phyloP scores from a whole-genome alignment of 2,888 invertebrate genomes.

The Nemotelus nigrinus region DNA sequence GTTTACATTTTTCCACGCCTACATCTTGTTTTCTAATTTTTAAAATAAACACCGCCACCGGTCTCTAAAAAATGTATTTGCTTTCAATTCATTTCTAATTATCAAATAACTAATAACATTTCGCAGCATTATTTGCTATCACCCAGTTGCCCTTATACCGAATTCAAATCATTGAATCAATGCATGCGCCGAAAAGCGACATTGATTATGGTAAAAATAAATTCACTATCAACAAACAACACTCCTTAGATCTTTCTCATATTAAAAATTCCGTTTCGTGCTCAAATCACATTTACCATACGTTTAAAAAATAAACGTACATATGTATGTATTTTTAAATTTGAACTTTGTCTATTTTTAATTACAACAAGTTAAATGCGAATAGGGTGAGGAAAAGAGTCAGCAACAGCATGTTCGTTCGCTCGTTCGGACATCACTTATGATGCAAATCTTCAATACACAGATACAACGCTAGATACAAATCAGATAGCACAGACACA shows the following conservation, averaged over 20 bases:
- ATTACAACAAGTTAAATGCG: constrained; percentile 37
- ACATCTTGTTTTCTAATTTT: too few relatives aligned
- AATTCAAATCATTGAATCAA: too few relatives aligned
- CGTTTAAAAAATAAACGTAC: constrained; percentile 39
- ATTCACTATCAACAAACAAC: constrained; percentile 13
- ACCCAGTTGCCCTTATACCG: too few relatives aligned
- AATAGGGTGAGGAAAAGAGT: constrained; percentile 31
- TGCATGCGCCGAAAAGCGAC: not conserved
- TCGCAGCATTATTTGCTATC: too few relatives aligned
- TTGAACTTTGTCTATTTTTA: constrained; percentile 44
- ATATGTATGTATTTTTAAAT: constrained; percentile 43
- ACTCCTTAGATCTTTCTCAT: not conserved
- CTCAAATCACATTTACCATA: constrained; percentile 39
- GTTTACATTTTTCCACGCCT: too few relatives aligned
- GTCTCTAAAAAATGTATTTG: too few relatives aligned
- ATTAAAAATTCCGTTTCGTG: not conserved
- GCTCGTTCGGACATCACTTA: constrained; percentile 22
- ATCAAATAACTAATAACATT: too few relatives aligned
- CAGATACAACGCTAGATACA: constrained; percentile 16
- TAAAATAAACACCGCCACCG: too few relatives aligned
- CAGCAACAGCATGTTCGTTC: constrained; percentile 7
- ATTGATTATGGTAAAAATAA: constrained; percentile 6
- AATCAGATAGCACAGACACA: constrained; percentile 6
- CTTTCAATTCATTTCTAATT: too few relatives aligned
- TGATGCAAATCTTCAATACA: constrained; percentile 25